phyloP scores from a whole-genome alignment of 2,888 invertebrate genomes.

The Homarus gammarus region DNA sequence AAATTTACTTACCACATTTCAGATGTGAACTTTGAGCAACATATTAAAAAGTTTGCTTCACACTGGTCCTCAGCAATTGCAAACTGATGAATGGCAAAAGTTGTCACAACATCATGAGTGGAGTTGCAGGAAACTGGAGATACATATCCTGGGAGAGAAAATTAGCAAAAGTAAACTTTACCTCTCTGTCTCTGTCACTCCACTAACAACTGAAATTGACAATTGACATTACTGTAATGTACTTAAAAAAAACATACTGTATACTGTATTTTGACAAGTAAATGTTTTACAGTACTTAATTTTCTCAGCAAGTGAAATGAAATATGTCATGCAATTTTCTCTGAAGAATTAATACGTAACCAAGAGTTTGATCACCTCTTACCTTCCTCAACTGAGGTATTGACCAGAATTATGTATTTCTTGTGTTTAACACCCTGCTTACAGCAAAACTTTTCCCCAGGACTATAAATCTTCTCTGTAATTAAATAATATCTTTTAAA shows the following conservation, averaged over 20 bases:
- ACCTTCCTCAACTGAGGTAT: slow-evolving; percentile 12
- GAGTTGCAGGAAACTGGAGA: not conserved
- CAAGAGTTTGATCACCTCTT: not conserved
- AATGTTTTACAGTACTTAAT: no score
- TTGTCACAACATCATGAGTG: slow-evolving; percentile 11
- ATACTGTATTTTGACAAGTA: no score
- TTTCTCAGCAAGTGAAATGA: not conserved
- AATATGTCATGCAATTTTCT: no score
- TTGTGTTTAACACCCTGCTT: slow-evolving; percentile 53
- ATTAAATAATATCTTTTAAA: no score
- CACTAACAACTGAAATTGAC: not conserved
- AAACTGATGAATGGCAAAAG: slow-evolving; percentile 47
- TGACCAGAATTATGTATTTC: slow-evolving; percentile 13
- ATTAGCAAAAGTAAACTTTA: not conserved
- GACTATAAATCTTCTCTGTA: not conserved
- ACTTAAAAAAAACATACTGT: no score
- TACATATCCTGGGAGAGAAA: not conserved
- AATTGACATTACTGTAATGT: no score
- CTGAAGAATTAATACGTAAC: no score
- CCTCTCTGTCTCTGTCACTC: not conserved
- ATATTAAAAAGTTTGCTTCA: not conserved
- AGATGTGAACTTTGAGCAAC: slow-evolving; percentile 12
- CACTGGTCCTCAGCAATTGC: slow-evolving; percentile 15
- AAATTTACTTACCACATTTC: slow-evolving; percentile 38
- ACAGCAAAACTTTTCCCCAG: slow-evolving; percentile 54